Conservation (phyloP, 2,888 invertebrate genomes). For the Chaetogeoica ovagalla region DNA sequence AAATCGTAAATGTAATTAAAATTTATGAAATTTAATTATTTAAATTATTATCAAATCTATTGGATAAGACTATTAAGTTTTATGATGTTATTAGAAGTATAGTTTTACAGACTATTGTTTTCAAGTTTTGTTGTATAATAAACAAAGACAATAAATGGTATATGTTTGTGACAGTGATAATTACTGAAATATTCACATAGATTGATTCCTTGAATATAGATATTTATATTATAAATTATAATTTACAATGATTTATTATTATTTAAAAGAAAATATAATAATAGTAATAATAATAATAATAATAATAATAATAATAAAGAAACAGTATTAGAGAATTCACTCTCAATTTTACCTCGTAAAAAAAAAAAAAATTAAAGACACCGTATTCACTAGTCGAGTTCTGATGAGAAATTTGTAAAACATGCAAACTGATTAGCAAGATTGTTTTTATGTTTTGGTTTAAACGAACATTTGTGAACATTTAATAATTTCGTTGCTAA, state of each 20-base stretch:
- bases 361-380: not conserved
- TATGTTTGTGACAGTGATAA: too few relatives aligned
- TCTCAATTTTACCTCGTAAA: not conserved
- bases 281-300: not conserved
- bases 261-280: not conserved
- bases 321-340: not conserved
- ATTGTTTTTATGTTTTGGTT: conserved; percentile 83
- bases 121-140: too few relatives aligned
- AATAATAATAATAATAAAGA: not conserved
- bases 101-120: too few relatives aligned
- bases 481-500: conserved; percentile 68
- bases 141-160: too few relatives aligned
- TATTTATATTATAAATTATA: not conserved
- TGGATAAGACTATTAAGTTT: too few relatives aligned
- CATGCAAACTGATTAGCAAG: conserved; percentile 91
- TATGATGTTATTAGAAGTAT: too few relatives aligned
- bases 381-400: conserved; percentile 29
- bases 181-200: too few relatives aligned
- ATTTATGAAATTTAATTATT: too few relatives aligned
- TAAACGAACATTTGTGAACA: conserved; percentile 70
- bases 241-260: not conserved
- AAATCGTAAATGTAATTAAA: too few relatives aligned
- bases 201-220: too few relatives aligned
- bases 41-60: too few relatives aligned
- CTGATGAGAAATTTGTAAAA: conserved; percentile 77